Conservation (phyloP, 2,797 vertebrate genomes). For the Tolypeutes matacus region DNA sequence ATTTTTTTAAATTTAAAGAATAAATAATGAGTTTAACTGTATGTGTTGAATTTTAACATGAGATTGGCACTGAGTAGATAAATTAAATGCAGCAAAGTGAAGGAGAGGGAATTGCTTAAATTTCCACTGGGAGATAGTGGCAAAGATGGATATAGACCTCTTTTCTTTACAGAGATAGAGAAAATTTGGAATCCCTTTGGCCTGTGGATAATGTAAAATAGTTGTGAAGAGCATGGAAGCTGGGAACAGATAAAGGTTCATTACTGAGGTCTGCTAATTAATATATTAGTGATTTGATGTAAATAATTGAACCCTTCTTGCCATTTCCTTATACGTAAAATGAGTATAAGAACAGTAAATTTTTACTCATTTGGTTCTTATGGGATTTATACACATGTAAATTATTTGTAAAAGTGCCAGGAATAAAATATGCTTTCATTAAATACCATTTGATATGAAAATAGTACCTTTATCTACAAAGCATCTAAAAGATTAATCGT, state of each 20-base stretch:
- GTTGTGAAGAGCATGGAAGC: too few species aligned
- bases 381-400: not conserved
- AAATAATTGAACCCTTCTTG: not conserved
- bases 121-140: not conserved
- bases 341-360: too few species aligned
- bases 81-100: not conserved
- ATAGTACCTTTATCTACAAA: not conserved
- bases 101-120: not conserved
- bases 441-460: not conserved
- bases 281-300: too few species aligned
- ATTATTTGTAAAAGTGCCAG: not conserved
- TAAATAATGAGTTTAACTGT: not conserved
- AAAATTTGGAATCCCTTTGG: not conserved
- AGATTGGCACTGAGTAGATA: not conserved
- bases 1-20: not conserved
- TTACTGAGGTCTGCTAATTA: too few species aligned
- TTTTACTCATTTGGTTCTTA: not conserved
- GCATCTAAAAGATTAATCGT: accelerated
- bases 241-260: too few species aligned
- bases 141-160: not conserved
- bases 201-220: too few species aligned
- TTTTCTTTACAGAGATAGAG: not conserved
- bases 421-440: too few species aligned
- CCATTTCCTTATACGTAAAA: too few species aligned
- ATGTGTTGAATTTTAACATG: not conserved